Conservation (phyloP, 2,113 vertebrate species). For the Tachuris rubrigastra region DNA sequence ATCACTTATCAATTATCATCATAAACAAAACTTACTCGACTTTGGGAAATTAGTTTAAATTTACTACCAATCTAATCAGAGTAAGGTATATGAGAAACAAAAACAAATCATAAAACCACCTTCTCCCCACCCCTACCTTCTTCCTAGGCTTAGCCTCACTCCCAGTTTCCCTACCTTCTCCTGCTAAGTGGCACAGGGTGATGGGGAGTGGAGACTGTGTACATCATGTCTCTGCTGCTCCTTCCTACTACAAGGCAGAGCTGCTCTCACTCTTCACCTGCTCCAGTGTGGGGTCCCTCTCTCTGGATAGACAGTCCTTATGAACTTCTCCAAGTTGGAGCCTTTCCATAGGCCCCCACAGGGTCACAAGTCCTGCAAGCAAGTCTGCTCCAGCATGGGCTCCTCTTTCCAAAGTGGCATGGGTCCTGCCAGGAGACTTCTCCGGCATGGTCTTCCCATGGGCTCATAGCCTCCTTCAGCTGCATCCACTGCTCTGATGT, state of each 20-base stretch:
- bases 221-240: background rate
- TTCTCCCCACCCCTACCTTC: background rate
- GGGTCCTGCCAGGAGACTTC: background rate
- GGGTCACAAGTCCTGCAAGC: background rate
- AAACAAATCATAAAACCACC: background rate
- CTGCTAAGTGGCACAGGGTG: too few species aligned
- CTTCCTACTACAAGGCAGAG: background rate
- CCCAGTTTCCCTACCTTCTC: background rate
- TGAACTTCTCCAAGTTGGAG: background rate
- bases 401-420: background rate
- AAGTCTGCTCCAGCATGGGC: background rate
- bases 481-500: accelerated
- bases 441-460: background rate
- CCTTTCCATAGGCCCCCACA: accelerated
- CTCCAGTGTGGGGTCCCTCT: background rate
- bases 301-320: background rate
- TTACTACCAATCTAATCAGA: background rate
- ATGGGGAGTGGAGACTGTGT: background rate
- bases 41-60: background rate
- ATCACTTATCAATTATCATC: background rate
- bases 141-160: background rate
- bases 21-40: background rate
- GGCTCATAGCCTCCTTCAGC: background rate
- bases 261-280: background rate
- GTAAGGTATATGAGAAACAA: background rate